phyloP scores from a whole-genome alignment of 2,888 invertebrate genomes.

The Baccha elongata region DNA sequence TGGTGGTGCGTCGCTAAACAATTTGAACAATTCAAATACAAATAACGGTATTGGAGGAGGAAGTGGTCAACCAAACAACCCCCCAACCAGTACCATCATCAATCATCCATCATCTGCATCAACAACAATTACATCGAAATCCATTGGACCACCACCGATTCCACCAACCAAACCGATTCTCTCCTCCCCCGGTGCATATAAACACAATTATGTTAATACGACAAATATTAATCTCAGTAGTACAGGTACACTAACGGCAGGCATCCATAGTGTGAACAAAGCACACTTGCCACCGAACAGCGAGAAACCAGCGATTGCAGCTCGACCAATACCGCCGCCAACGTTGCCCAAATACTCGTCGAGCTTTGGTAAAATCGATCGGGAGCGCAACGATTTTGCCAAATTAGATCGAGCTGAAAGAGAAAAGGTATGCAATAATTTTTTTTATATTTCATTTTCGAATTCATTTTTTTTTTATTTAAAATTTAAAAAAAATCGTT shows the following conservation, averaged over 20 bases:
- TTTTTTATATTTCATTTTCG: constrained; percentile 23
- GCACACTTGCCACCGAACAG: constrained; percentile 72
- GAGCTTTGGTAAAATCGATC: constrained; percentile 87
- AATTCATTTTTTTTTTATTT: background rate
- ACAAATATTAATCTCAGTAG: constrained; percentile 76
- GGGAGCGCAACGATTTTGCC: constrained; percentile 84
- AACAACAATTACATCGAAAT: constrained; percentile 73
- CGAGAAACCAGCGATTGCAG: constrained; percentile 81
- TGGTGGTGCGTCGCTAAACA: constrained; percentile 30
- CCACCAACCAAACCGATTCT: constrained; percentile 76
- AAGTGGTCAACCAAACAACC: background rate
- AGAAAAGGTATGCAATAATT: constrained; percentile 76
- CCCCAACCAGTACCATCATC: background rate
- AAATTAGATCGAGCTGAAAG: constrained; percentile 77
- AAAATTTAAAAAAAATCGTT: constrained; percentile 31
- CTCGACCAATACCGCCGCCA: constrained; percentile 89
- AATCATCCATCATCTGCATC: constrained; percentile 38
- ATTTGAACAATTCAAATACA: constrained; percentile 59
- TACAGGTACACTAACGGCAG: constrained; percentile 75
- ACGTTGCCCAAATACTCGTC: constrained; percentile 91
- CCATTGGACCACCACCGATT: constrained; percentile 76
- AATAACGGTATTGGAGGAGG: constrained; percentile 33
- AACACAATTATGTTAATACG: constrained; percentile 76
- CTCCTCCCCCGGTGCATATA: constrained; percentile 77
- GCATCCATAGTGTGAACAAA: constrained; percentile 77